Evolutionary conservation across 2,888 invertebrate species (phyloP).

Genomic region (Sisyra nigra): DNA sequence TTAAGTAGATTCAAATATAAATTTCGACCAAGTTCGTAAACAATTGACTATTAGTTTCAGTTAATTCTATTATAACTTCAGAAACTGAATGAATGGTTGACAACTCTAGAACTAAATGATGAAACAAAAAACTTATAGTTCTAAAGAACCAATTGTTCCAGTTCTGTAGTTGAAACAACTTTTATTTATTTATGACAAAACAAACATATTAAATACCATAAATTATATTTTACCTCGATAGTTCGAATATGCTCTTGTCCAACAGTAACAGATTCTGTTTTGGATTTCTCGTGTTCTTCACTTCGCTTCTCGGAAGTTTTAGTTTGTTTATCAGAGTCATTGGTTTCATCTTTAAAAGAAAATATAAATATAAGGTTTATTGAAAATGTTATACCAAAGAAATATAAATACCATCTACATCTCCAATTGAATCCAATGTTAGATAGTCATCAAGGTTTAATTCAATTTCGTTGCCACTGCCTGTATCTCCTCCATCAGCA

Average conservation of each 20-base stretch:
- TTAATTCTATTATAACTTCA: no score
- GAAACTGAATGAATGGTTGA: no score
- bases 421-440: constrained; percentile 78
- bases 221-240: constrained; percentile 31
- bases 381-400: constrained; percentile 11
- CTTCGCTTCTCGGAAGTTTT: constrained; percentile 22
- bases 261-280: constrained; percentile 29
- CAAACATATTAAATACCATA: no score
- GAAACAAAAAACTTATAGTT: no score
- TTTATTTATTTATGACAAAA: no score
- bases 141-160: no score
- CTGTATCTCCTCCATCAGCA: constrained; percentile 32
- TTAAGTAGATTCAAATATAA: no score
- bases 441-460: constrained; percentile 71
- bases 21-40: no score
- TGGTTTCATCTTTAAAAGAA: constrained; percentile 27
- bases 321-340: constrained; percentile 21
- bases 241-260: constrained; percentile 64
- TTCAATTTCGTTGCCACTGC: constrained; percentile 45
- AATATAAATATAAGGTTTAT: constrained; percentile 3
- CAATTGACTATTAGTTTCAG: no score
- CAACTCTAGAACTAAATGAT: no score
- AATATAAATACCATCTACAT: constrained; percentile 49
- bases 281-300: constrained; percentile 19
- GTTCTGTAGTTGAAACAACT: no score